Percentiles rank a stretch among this genome's conserved stretches.
These are phyloP conservation scores for Mayetiola destructor DNA, from an alignment of 2,888 invertebrate genomes.

Conservation along the genomic window DNA sequence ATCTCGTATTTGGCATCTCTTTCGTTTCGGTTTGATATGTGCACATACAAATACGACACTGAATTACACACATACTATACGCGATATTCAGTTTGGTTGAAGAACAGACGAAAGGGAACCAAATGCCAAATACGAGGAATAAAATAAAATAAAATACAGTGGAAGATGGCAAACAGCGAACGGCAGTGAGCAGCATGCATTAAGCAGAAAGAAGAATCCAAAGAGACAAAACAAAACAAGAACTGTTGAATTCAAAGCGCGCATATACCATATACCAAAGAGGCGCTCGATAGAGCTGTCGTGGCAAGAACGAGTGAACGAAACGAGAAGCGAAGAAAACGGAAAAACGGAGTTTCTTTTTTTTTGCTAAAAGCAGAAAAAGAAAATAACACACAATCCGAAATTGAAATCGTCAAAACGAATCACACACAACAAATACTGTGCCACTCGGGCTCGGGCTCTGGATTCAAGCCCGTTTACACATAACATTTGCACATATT, in stretches of 20 bases:
- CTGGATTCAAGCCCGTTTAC: too few species aligned
- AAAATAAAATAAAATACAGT: neutral
- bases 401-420: slow-evolving; percentile 16
- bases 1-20: neutral
- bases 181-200: neutral
- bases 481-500: slow-evolving; percentile 9
- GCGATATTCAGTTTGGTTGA: neutral
- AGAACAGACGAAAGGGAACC: neutral
- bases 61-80: slow-evolving; percentile 11
- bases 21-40: neutral
- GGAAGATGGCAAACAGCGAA: neutral
- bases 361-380: too few species aligned
- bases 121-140: neutral
- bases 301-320: neutral
- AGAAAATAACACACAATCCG: slow-evolving; percentile 15
- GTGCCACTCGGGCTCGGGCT: too few species aligned
- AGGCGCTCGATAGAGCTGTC: neutral
- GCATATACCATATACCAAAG: slow-evolving; percentile 11
- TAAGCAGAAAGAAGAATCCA: neutral
- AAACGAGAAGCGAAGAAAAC: slow-evolving; percentile 4
- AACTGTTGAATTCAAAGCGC: slow-evolving; percentile 2
- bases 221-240: neutral
- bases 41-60: slow-evolving; percentile 2
- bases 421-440: slow-evolving; percentile 17
- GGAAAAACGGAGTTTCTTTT: too few species aligned